Conservation (phyloP, 64 coral and sea anemone genomes). For the Exaiptasia diaphana region DNA sequence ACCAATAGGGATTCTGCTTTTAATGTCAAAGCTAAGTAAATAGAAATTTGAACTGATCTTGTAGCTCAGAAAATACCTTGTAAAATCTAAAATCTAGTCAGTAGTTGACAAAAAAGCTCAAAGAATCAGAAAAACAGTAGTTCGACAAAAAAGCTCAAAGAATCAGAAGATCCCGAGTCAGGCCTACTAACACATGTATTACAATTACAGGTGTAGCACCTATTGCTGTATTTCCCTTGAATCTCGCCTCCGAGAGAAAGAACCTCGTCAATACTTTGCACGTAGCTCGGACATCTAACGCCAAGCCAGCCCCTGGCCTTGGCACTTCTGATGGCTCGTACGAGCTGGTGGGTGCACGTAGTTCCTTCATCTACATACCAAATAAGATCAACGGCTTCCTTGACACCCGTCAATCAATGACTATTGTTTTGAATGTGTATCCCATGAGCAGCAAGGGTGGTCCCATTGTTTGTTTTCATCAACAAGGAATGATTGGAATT, state of each 20-base stretch:
- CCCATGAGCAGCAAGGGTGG: constrained; percentile 28
- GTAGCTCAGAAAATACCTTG: too few species aligned
- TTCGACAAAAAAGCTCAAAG: too few species aligned
- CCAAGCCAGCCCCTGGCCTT: background rate
- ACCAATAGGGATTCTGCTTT: too few species aligned
- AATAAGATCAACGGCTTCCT: constrained; percentile 4
- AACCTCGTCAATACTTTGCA: constrained; percentile 37
- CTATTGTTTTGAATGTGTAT: constrained; percentile 43
- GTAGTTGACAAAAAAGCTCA: too few species aligned
- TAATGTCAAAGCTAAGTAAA: too few species aligned
- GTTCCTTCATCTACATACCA: constrained; percentile 46
- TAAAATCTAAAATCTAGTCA: too few species aligned
- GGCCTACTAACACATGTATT: too few species aligned
- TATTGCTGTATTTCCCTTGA: constrained; percentile 56
- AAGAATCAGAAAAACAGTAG: too few species aligned
- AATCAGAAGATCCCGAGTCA: background rate
- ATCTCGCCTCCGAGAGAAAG: background rate
- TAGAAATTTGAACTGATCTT: too few species aligned
- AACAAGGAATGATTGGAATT: constrained; percentile 23
- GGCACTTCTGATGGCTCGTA: background rate
- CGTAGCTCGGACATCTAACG: background rate
- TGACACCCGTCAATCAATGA: constrained; percentile 57
- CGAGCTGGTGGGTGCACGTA: constrained; percentile 10
- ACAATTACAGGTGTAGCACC: too few species aligned
- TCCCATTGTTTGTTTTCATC: constrained; percentile 48